Evolutionary conservation across 2,797 vertebrate genomes (phyloP).

Genomic region (Hirundo rustica): DNA sequence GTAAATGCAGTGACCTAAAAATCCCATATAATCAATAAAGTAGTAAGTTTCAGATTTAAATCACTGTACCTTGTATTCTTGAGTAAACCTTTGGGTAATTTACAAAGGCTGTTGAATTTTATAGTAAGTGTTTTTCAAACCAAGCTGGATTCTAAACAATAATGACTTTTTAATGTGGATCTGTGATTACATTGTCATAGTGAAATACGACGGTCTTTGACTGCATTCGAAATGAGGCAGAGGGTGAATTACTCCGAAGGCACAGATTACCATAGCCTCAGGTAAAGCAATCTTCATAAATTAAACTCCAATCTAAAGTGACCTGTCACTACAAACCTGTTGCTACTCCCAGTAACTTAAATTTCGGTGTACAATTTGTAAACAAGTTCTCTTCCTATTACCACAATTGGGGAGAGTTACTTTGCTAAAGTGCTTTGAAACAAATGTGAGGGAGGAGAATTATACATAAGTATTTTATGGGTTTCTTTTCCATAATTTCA

Average conservation of each 20-base stretch:
- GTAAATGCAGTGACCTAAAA: constrained; percentile 77
- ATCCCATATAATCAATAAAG: constrained; percentile 85
- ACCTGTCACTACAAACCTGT: constrained; percentile 83
- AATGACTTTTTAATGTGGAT: constrained; percentile 99
- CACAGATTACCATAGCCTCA: constrained; percentile 85
- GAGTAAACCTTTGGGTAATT: constrained; percentile 93
- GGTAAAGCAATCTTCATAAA: constrained; percentile 99
- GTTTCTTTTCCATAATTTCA: constrained; percentile 38
- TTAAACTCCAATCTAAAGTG: constrained; percentile 96
- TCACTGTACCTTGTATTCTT: constrained; percentile 87
- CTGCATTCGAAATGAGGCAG: constrained; percentile 89
- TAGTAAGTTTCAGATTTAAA: constrained; percentile 86
- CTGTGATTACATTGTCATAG: constrained; percentile 99
- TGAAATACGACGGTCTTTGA: constrained; percentile 93
- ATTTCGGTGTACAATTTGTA: constrained; percentile 72
- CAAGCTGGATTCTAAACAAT: constrained; percentile 98
- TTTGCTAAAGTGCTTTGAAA: constrained; percentile 56
- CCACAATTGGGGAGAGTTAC: constrained; percentile 56
- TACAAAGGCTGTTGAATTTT: constrained; percentile 92
- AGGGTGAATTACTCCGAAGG: constrained; percentile 88
- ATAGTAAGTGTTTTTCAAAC: constrained; percentile 95
- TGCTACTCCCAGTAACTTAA: constrained; percentile 75
- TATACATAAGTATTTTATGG: neutral
- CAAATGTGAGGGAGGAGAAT: neutral
- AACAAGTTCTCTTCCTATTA: constrained; percentile 70